Conservation (phyloP, 2,888 invertebrate genomes). For the Diplolepis rosae region DNA sequence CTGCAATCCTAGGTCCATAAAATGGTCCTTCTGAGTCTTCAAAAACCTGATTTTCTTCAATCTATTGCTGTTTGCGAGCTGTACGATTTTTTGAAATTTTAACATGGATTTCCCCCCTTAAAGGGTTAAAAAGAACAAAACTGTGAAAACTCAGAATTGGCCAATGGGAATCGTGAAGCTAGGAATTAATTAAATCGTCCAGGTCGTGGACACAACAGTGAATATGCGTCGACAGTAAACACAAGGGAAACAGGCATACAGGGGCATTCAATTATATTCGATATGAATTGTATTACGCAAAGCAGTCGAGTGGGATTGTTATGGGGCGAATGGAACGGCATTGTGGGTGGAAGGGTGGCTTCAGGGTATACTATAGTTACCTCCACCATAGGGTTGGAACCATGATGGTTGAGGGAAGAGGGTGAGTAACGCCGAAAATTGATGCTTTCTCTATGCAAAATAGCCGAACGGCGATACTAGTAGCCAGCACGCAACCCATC, state of each 20-base stretch:
- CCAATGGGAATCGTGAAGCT: constrained; percentile 1
- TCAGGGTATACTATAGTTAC: not conserved
- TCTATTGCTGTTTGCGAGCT: too few relatives aligned
- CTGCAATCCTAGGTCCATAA: too few relatives aligned
- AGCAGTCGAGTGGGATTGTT: constrained; percentile 51
- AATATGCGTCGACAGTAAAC: constrained; percentile 40
- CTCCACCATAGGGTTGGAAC: not conserved
- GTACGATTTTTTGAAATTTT: too few relatives aligned
- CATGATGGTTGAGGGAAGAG: constrained; percentile 35
- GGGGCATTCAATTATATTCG: constrained; percentile 63
- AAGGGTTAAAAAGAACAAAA: too few relatives aligned
- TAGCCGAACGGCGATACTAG: constrained; percentile 64
- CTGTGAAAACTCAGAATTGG: too few relatives aligned
- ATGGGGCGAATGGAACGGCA: constrained; percentile 40
- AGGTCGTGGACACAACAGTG: constrained; percentile 26
- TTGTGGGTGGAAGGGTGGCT: not conserved
- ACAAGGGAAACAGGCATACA: constrained; percentile 33
- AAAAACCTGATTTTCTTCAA: too few relatives aligned
- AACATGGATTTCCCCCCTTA: too few relatives aligned
- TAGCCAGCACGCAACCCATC: constrained; percentile 62
- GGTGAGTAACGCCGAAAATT: constrained; percentile 62
- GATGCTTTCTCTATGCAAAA: constrained; percentile 71
- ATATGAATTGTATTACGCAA: constrained; percentile 60
- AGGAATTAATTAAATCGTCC: constrained; percentile 24
- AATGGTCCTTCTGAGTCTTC: too few relatives aligned